These are phyloP conservation scores for Anastrepha obliqua DNA, from an alignment of 1,140 invertebrate genomes.

Conservation along the genomic window DNA sequence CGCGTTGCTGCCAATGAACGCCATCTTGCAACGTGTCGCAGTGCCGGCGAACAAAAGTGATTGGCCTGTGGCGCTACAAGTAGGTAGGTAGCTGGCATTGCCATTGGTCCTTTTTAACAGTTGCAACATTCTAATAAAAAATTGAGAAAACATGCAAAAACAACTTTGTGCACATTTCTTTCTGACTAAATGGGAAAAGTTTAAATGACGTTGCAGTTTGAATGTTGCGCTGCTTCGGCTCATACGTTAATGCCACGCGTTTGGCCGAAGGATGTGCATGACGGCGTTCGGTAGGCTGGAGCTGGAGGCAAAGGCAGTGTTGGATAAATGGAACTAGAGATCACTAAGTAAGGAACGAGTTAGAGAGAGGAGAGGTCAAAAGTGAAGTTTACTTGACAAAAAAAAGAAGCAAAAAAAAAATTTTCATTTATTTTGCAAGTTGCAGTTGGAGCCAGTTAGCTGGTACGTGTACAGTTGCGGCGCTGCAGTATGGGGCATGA, in stretches of 20 bases:
- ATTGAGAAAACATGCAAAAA: not conserved
- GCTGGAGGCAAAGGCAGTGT: not conserved
- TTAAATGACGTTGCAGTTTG: slow-evolving; percentile 40
- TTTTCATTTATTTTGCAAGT: not conserved
- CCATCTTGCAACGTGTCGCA: not conserved
- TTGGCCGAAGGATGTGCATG: no score
- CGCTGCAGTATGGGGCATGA: not conserved
- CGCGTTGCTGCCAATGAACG: not conserved
- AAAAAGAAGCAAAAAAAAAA: no score
- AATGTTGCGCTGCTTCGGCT: not conserved
- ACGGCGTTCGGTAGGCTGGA: not conserved
- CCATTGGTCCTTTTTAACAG: not conserved
- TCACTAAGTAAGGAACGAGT: not conserved
- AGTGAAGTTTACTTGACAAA: not conserved
- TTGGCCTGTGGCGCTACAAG: not conserved
- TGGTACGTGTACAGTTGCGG: not conserved
- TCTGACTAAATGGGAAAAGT: slow-evolving; percentile 35
- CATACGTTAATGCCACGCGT: not conserved
- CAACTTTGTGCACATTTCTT: slow-evolving; percentile 6
- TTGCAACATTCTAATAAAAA: slow-evolving; percentile 12
- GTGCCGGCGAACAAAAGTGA: not conserved
- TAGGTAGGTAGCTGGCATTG: not conserved
- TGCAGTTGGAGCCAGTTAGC: not conserved
- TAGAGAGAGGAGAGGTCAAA: not conserved
- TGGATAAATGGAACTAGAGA: not conserved